Evolutionary conservation across 2,797 vertebrate species (phyloP), one percentile per base, ranked within the genome.

Genomic region (Crenichthys baileyi): DNA sequence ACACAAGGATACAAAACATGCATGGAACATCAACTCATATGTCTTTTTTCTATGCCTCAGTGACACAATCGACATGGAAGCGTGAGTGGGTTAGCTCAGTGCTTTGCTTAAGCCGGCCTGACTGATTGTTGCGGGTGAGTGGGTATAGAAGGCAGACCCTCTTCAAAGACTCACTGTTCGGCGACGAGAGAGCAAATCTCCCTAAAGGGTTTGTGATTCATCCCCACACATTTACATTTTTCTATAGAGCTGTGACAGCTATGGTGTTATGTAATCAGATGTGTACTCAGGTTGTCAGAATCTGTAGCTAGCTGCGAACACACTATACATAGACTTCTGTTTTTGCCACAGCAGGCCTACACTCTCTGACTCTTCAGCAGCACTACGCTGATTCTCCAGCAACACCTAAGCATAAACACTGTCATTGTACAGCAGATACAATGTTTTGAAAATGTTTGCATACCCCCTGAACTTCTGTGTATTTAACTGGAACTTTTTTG

Each of bases 301-400:
- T 84, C 82, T 86, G 91, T 36, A 84, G 80, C 80, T 74, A 76
- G 72, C 80, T 86, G 80, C 48, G 44, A 75, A 88, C 73, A 85
- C 29, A 1, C 12, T 5, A 92, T 91, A 87, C 89, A 91, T 91
- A 91, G 86, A 87, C 22, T 65, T 81, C 60, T 83, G 76, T 78
- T 82, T 85, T 84, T 81, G 60, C 86, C 79, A 78, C 71, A 0
- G 71, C 53, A 26, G 81, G 83, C 91, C 89, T 85, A 91, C 90
- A 85, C 79, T 15, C 78, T 82, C 26, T 94, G 92, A 93, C 83
- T 93, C 93, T 92, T 79, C 72, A 41, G 6, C 78, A 78, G 76
- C 73, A 76, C 68, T 71, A 26, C 53, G 7, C 82, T 61, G 50
- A 60, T 77, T 58, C 79, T 41, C 16, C 73, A 70, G 7, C 68